phyloP scores from a whole-genome alignment of 2,888 invertebrate genomes.

The Brachylomia viminalis region DNA sequence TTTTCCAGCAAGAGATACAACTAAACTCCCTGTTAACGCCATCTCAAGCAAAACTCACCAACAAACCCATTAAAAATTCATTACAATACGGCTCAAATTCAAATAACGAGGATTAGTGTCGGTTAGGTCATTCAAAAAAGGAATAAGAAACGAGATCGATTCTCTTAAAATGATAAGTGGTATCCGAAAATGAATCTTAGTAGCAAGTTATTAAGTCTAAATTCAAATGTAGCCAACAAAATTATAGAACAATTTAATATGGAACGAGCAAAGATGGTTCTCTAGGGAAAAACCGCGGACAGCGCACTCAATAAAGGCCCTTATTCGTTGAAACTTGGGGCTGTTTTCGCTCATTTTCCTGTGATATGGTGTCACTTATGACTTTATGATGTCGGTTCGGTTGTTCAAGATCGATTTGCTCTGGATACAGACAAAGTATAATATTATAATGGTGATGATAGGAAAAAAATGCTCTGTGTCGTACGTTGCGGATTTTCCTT shows the following conservation, averaged over 20 bases:
- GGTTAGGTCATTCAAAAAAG: constrained; percentile 72
- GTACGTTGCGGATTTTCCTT: constrained; percentile 35
- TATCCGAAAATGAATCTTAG: constrained; percentile 60
- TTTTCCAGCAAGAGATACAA: constrained; percentile 81
- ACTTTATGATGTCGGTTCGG: constrained; percentile 70
- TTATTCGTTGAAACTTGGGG: constrained; percentile 33
- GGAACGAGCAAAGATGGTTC: constrained; percentile 89
- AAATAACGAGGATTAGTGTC: constrained; percentile 52
- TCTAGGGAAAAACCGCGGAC: constrained; percentile 86
- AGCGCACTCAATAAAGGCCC: constrained; percentile 71
- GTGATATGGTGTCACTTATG: constrained; percentile 67
- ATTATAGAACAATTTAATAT: constrained; percentile 88
- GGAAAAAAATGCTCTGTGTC: constrained; percentile 68
- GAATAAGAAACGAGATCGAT: constrained; percentile 85
- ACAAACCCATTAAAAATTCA: background rate
- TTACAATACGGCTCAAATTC: constrained; percentile 66
- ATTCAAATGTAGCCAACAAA: constrained; percentile 65
- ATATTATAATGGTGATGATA: constrained; percentile 67
- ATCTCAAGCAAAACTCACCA: constrained; percentile 66
- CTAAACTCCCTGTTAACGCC: constrained; percentile 76
- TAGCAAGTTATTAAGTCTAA: constrained; percentile 43
- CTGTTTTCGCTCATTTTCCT: constrained; percentile 67
- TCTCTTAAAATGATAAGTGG: constrained; percentile 80
- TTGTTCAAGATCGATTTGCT: constrained; percentile 86
- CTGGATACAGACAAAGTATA: constrained; percentile 74